Percentiles rank a stretch among this genome's conserved stretches.
Evolutionary conservation across 2,888 invertebrate genomes (phyloP).

Genomic region (Parelbella ahira): DNA sequence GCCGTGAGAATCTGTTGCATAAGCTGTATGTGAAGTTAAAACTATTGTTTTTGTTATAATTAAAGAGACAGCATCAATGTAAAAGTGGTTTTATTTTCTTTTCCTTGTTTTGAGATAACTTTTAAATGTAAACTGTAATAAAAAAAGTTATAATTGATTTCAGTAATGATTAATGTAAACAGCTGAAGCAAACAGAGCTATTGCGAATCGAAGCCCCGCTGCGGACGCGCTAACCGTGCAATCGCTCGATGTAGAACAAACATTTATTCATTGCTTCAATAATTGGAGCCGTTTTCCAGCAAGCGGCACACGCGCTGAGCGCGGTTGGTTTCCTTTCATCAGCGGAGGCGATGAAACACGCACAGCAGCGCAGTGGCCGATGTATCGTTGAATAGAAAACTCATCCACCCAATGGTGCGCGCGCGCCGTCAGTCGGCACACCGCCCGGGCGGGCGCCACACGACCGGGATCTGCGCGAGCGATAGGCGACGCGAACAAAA

Average conservation of each 20-base stretch:
- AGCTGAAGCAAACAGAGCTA: too few species aligned
- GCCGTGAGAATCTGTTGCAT: too few species aligned
- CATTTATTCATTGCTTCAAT: constrained; percentile 48
- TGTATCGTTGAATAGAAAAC: constrained; percentile 27
- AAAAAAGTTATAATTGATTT: too few species aligned
- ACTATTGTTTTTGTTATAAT: too few species aligned
- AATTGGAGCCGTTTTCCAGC: constrained; percentile 42
- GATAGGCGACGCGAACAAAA: constrained; percentile 58
- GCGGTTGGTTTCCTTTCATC: constrained; percentile 16
- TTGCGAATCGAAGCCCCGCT: constrained; percentile 21
- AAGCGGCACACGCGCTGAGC: constrained; percentile 23
- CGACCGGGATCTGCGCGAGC: constrained; percentile 78
- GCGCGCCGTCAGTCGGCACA: constrained; percentile 68
- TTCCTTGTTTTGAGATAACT: too few species aligned
- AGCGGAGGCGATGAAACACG: constrained; percentile 21
- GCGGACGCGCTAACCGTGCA: constrained; percentile 31
- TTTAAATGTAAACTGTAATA: too few species aligned
- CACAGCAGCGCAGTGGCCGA: constrained; percentile 12
- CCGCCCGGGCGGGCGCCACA: constrained; percentile 81
- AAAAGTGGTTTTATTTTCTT: too few species aligned
- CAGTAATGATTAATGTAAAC: too few species aligned
- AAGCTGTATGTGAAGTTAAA: too few species aligned
- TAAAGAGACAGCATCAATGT: too few species aligned
- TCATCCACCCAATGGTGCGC: constrained; percentile 34
- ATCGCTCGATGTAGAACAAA: constrained; percentile 43